Evolutionary conservation across 2,888 invertebrate species (phyloP).

Genomic region (Machimus rusticus): DNA sequence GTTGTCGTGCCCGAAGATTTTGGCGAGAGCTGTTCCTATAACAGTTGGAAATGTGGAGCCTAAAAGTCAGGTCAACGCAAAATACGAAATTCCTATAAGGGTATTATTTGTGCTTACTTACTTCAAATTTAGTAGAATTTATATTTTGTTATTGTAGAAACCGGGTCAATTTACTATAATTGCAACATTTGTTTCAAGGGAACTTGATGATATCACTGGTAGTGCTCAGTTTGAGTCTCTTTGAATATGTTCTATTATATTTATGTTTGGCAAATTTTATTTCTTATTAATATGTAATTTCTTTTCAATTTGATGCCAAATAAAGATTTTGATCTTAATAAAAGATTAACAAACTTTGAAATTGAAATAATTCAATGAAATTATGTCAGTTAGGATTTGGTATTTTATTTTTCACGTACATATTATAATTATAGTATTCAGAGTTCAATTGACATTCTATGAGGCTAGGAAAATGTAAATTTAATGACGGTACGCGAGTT

Average conservation of each 20-base stretch:
- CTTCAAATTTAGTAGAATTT: not conserved
- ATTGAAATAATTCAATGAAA: not conserved
- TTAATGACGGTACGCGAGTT: not conserved
- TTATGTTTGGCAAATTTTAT: not conserved
- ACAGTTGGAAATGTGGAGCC: conserved; percentile 68
- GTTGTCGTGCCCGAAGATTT: conserved; percentile 74
- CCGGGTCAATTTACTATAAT: conserved; percentile 72
- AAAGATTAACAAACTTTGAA: not conserved
- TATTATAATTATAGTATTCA: too few species aligned
- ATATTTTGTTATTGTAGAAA: conserved; percentile 59
- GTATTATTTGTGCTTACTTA: conserved; percentile 4
- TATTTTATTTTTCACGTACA: not conserved
- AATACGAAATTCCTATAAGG: conserved; percentile 39
- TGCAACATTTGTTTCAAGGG: conserved; percentile 74
- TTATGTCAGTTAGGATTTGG: not conserved
- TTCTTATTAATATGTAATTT: not conserved
- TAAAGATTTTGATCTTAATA: not conserved
- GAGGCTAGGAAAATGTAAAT: not conserved
- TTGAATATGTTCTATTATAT: not conserved
- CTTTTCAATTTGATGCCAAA: not conserved
- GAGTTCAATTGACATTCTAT: not conserved
- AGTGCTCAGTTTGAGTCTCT: conserved; percentile 66
- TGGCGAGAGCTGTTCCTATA: conserved; percentile 67
- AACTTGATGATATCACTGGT: conserved; percentile 75
- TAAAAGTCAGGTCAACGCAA: conserved; percentile 63